phyloP scores from a whole-genome alignment of 2,113 vertebrate species.

The Jacana jacana region DNA sequence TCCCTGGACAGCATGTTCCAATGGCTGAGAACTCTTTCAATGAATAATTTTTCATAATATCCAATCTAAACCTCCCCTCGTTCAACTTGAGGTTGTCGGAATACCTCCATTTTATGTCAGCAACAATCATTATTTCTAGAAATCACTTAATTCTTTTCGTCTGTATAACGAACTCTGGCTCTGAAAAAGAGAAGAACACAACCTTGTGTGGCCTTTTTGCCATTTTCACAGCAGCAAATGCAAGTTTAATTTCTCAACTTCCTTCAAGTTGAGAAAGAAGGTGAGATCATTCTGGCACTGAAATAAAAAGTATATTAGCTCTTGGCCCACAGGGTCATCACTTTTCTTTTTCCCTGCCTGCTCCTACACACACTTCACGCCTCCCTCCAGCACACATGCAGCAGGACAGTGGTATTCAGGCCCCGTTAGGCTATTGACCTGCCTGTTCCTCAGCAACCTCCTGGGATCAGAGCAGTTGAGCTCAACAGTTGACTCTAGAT shows the following conservation, averaged over 20 bases:
- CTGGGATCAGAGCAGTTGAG: not conserved
- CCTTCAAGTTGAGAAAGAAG: not conserved
- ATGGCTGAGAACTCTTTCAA: not conserved
- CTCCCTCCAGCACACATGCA: not conserved
- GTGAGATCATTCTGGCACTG: not conserved
- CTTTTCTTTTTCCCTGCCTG: not conserved
- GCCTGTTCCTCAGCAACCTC: not conserved
- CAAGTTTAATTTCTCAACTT: not conserved
- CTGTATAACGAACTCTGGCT: not conserved
- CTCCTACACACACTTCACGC: not conserved
- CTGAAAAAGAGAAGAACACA: not conserved
- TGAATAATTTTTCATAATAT: not conserved
- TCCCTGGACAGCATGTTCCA: not conserved
- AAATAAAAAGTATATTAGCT: not conserved
- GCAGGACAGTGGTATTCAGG: not conserved
- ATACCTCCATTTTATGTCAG: not conserved
- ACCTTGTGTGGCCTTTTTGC: not conserved
- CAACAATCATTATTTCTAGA: not conserved
- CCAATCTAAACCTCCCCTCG: not conserved
- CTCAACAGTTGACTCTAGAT: not conserved
- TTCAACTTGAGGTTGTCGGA: not conserved
- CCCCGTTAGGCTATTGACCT: not conserved
- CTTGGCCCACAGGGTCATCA: not conserved
- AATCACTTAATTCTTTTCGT: not conserved
- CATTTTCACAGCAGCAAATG: not conserved